Base-by-base conservation (phyloP, 2,113 vertebrate genomes). In the Ancistrus triradiatus region DNA sequence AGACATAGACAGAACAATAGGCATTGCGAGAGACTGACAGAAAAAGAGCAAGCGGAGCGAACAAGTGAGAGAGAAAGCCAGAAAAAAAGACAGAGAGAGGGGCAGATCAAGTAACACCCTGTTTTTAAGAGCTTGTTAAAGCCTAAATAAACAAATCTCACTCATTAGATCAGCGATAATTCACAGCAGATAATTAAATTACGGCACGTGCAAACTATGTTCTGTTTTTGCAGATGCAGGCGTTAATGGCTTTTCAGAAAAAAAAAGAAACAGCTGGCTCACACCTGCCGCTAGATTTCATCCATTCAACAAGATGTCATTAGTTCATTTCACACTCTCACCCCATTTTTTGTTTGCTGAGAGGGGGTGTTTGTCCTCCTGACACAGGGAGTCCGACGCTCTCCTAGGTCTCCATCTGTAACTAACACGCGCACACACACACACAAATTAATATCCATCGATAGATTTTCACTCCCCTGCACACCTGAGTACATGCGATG, bases 341-440 rank as follows among this genome's bases (percentile, higher is more conserved):
- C 57, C 75, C 67, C 76, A 33, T 19, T 2, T 70, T 9, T 50
- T 72, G 58, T 74, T 81, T 69, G 68, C 70, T 53, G 64, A 64
- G 38, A 82, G 73, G 25, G 48, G 42, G 13, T 33, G 19, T 42
- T 53, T 40, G 0, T 47, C 50, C 19, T 47, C 22, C 25, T 2
- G 58, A 28, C 76, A 70, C 35, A 78, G 70, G 0, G 67, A 73
- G 65, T 85, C 80, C 17, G 84, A 86, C 0, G 78, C 81, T 74
- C 81, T 70, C 64, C 79, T 85, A 14, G 85, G 83, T 2, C 79
- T 81, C 85, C 83, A 82, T 7, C 85, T 87, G 35, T 50, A 55
- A 53, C 35, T 46, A 19, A 56, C 17, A 59, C 46, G 48, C 52
- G 22, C 9, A 60, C 4, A 49, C 1, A 40, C 4, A 47, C 14